Conservation (phyloP, 2,888 invertebrate genomes). For the Odontothrips loti region DNA sequence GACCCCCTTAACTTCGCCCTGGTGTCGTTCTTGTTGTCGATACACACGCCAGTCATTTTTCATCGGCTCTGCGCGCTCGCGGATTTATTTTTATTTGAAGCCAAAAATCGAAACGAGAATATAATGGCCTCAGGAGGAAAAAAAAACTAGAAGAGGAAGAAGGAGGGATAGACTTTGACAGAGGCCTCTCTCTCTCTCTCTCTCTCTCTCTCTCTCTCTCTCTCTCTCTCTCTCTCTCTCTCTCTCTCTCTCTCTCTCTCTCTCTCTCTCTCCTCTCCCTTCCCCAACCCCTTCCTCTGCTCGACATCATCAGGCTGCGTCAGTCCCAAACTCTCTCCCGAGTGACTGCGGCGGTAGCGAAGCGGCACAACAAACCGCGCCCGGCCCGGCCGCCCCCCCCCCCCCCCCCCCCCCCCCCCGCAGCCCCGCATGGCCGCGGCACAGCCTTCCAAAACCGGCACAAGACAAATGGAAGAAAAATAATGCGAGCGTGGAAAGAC, state of each 20-base stretch:
- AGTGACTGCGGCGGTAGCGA: too few relatives aligned
- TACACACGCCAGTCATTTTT: too few relatives aligned
- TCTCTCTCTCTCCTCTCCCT: background rate
- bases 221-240: too few relatives aligned
- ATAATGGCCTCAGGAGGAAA: background rate
- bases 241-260: too few relatives aligned
- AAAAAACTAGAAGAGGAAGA: background rate
- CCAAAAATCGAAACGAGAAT: too few relatives aligned
- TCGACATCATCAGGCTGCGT: background rate
- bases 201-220: background rate
- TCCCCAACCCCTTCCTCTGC: too few relatives aligned
- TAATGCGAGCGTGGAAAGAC: background rate
- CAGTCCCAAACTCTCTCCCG: too few relatives aligned
- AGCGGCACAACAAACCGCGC: too few relatives aligned
- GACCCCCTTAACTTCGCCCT: background rate
- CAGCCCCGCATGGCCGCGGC: too few relatives aligned
- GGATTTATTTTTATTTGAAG: too few relatives aligned
- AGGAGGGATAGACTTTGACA: background rate
- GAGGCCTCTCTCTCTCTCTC: background rate
- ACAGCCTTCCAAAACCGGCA: background rate
- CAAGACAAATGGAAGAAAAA: slow-evolving; percentile 16
- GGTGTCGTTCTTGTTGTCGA: background rate
- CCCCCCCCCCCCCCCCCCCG: background rate
- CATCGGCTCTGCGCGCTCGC: too few relatives aligned
- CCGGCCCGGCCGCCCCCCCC: background rate